Conservation (phyloP, 2,888 invertebrate genomes). For the Timema podura region DNA sequence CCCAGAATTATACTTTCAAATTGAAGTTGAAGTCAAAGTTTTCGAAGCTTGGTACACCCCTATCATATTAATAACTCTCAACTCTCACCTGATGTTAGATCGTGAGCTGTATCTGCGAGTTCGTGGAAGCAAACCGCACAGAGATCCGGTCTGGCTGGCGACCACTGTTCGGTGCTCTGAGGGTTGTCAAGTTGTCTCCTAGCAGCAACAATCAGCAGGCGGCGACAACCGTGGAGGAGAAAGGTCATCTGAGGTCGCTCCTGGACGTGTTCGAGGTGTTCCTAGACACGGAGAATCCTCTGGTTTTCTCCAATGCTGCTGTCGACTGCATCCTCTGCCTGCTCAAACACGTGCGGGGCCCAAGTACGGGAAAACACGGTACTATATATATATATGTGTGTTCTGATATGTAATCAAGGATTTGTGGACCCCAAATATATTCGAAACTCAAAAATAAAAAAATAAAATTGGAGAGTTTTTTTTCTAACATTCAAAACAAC, state of each 20-base stretch:
- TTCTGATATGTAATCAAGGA: too few species aligned
- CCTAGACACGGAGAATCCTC: constrained; percentile 84
- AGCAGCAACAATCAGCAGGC: constrained; percentile 22
- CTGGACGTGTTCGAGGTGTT: constrained; percentile 93
- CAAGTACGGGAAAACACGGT: too few species aligned
- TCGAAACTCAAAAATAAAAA: too few species aligned
- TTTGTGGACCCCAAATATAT: too few species aligned
- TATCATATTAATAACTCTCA: too few species aligned
- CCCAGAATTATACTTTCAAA: too few species aligned
- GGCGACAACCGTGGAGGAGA: constrained; percentile 20
- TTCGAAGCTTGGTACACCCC: too few species aligned
- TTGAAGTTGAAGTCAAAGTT: too few species aligned
- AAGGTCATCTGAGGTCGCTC: constrained; percentile 67
- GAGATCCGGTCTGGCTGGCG: constrained; percentile 96
- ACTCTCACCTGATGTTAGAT: constrained; percentile 68
- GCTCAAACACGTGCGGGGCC: constrained; percentile 70
- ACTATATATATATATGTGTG: too few species aligned
- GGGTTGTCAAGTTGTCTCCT: constrained; percentile 61
- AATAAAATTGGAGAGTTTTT: too few species aligned
- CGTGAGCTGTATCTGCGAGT: constrained; percentile 91
- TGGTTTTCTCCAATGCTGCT: constrained; percentile 92
- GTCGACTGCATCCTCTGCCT: constrained; percentile 90
- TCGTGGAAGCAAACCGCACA: constrained; percentile 89
- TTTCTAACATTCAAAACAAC: too few species aligned
- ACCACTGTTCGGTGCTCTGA: constrained; percentile 87